phyloP scores from a whole-genome alignment of 1,140 invertebrate genomes.

The Hetaerina americana region DNA sequence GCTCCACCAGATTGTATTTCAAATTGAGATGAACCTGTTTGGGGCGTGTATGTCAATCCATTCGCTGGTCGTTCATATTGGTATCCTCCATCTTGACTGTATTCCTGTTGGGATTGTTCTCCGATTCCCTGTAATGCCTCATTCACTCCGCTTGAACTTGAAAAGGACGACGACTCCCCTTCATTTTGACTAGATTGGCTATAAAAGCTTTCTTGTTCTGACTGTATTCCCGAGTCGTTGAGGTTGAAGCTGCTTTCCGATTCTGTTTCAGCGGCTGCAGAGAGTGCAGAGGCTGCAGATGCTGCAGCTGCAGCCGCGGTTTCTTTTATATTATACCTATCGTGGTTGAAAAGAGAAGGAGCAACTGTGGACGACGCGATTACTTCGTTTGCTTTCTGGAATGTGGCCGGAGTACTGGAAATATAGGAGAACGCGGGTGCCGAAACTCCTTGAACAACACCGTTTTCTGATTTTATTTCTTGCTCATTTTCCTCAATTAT shows the following conservation, averaged over 20 bases:
- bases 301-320: background rate
- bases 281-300: background rate
- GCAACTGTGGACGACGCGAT: background rate
- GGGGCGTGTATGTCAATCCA: background rate
- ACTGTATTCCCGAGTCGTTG: too few relatives aligned
- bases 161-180: too few relatives aligned
- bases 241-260: too few relatives aligned
- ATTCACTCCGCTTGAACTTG: too few relatives aligned
- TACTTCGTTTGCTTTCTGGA: background rate
- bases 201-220: too few relatives aligned
- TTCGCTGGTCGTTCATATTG: background rate
- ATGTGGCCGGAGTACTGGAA: background rate
- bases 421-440: background rate
- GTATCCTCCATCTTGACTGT: background rate
- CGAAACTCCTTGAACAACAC: background rate
- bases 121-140: too few relatives aligned
- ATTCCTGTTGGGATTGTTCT: background rate
- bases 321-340: background rate
- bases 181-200: too few relatives aligned
- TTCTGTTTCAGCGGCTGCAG: background rate
- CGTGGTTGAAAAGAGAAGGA: background rate
- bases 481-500: background rate
- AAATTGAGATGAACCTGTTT: too few relatives aligned
- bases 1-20: background rate
- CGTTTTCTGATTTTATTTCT: background rate